phyloP scores from a whole-genome alignment of 2,797 vertebrate genomes.

The Sebastes alutus region DNA sequence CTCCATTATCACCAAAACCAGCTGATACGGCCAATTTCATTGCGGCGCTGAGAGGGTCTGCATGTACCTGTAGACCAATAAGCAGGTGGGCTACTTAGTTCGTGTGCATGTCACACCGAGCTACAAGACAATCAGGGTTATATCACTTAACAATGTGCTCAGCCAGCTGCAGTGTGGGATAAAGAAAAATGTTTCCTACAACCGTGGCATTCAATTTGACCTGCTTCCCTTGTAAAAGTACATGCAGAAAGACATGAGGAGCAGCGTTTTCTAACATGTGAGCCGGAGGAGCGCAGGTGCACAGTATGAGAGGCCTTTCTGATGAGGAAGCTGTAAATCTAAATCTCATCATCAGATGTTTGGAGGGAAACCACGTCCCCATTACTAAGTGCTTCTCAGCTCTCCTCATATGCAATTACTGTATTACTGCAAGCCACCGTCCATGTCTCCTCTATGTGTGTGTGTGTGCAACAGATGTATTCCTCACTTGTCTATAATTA shows the following conservation, averaged over 20 bases:
- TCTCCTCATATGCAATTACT: constrained; percentile 67
- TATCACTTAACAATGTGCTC: background rate
- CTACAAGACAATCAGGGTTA: background rate
- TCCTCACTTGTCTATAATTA: constrained; percentile 79
- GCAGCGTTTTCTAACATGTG: background rate
- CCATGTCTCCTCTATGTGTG: constrained; percentile 37
- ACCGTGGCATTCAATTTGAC: background rate
- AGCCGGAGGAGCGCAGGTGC: constrained; percentile 53
- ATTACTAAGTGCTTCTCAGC: constrained; percentile 53
- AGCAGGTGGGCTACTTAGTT: background rate
- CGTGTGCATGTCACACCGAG: background rate
- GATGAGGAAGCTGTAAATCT: constrained; percentile 46
- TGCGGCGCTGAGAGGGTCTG: background rate
- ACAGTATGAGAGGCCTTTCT: background rate
- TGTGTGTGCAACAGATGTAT: constrained; percentile 63
- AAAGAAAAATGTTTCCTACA: background rate
- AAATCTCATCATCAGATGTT: constrained; percentile 58
- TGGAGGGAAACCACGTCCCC: constrained; percentile 35
- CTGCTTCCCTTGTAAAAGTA: background rate
- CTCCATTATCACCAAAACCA: background rate
- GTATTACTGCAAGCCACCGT: constrained; percentile 61
- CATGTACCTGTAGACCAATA: background rate
- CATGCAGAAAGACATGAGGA: background rate
- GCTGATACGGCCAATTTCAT: background rate
- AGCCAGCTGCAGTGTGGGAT: background rate